Base-by-base conservation (phyloP, 2,888 invertebrate species). In the Chironomus riparius region DNA sequence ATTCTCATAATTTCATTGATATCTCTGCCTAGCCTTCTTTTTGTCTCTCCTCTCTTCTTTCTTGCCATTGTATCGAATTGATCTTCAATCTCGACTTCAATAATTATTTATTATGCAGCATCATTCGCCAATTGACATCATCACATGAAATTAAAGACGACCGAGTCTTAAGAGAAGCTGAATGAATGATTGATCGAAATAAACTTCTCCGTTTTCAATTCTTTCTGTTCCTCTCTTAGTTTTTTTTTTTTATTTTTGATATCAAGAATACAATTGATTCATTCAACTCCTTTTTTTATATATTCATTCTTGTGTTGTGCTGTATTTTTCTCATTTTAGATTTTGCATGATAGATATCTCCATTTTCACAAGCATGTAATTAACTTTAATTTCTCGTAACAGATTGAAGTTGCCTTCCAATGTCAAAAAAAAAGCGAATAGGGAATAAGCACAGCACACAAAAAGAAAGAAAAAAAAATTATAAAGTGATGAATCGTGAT, bases 401-500 rank as follows among this genome's bases (percentile, higher is more conserved):
- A 65, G 65, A 65, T 65, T 65, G 65, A 65, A 65, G 24, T 65
- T 56, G 18, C 56, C 56, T 56, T 56, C 18, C 38, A 38, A 38
- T 38, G 38, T 38, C 38, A 38, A 38, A 24, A n/a, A n/a, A n/a
- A n/a, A 38, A 38, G 38, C 38, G 38, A 38, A 38, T 38, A 38
- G 38, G 38, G 38, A 38, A 38, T 38, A 38, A 38, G 38, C 38
- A 38, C 38, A 38, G 28, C 28, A 28, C 3, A 5, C 22, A 38
- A n/a, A n/a, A n/a, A n/a, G n/a, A n/a, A n/a, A n/a, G n/a, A n/a
- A n/a, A n/a, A n/a, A 71, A 24, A 24, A 71, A 71, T 71, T 50
- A 71, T 56, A 71, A 71, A 71, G 71, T 71, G 71, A 71, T 56
- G 71, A 71, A 71, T 71, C 71, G 71, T 71, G 71, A 71, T 71